Conservation (phyloP, 2,888 invertebrate species). For the Idaea biselata region DNA sequence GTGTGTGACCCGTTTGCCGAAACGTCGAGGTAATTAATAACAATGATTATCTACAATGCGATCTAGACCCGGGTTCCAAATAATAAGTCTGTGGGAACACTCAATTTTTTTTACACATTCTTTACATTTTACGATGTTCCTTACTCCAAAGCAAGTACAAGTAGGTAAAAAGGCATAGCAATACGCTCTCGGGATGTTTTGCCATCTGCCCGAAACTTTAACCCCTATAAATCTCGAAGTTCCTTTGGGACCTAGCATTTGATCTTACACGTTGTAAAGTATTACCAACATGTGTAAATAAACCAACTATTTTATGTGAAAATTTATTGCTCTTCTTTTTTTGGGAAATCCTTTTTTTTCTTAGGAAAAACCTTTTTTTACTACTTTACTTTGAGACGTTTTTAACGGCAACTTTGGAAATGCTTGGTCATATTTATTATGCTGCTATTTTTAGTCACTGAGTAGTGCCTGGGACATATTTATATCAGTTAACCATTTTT, state of each 20-base stretch:
- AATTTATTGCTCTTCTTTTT: neutral
- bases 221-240: slow-evolving; percentile 29
- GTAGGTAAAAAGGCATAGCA: slow-evolving; percentile 1
- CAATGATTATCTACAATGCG: no score
- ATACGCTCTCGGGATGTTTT: neutral
- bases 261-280: slow-evolving; percentile 23
- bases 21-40: no score
- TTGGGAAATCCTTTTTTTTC: slow-evolving; percentile 15
- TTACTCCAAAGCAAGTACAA: neutral
- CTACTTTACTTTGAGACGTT: neutral
- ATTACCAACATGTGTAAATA: slow-evolving; percentile 21
- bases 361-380: slow-evolving; percentile 9
- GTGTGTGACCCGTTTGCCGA: no score
- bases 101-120: no score
- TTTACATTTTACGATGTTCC: neutral
- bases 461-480: no score
- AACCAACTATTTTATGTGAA: slow-evolving; percentile 3
- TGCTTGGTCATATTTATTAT: no score
- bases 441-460: no score
- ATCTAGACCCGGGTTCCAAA: no score
- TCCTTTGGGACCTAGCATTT: slow-evolving; percentile 19
- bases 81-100: no score
- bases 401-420: no score
- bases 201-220: slow-evolving; percentile 21
- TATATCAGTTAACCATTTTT: no score